These are phyloP conservation scores for Sipunculus nudus DNA, from an alignment of 2,888 invertebrate genomes.

Conservation along the genomic window DNA sequence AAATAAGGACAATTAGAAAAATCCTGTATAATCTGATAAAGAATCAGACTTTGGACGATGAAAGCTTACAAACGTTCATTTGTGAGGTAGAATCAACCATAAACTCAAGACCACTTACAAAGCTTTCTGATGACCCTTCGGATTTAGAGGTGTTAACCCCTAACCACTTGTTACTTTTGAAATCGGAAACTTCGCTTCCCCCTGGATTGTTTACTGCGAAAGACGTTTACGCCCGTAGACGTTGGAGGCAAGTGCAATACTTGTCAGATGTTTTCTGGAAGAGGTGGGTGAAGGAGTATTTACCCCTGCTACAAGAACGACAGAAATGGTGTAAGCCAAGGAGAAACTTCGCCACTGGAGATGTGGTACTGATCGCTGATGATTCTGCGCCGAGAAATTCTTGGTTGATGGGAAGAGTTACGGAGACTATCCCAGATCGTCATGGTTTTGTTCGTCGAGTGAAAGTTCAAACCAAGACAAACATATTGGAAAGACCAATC, in stretches of 20 bases:
- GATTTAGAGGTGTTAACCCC: background rate
- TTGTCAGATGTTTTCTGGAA: constrained; percentile 25
- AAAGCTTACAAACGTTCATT: background rate
- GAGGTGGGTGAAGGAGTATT: constrained; percentile 23
- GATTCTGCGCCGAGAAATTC: constrained; percentile 20
- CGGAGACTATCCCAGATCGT: constrained; percentile 1
- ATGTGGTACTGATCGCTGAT: constrained; percentile 20
- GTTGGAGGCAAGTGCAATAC: constrained; percentile 32
- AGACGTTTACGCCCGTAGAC: constrained; percentile 20
- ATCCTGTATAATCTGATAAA: background rate
- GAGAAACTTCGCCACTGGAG: constrained; percentile 9
- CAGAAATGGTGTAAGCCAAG: constrained; percentile 8
- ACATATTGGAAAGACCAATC: too few relatives aligned
- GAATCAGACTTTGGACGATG: background rate
- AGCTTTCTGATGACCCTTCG: background rate
- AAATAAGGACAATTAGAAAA: constrained; percentile 1
- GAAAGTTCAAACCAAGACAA: too few relatives aligned
- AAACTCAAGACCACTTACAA: background rate
- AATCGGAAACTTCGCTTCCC: constrained; percentile 3
- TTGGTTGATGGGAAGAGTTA: constrained; percentile 13
- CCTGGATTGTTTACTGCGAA: constrained; percentile 19
- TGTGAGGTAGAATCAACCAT: constrained; percentile 4
- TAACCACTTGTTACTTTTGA: background rate
- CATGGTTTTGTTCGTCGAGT: background rate
- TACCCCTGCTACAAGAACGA: constrained; percentile 15